Evolutionary conservation across 2,888 invertebrate genomes (phyloP).

Genomic region (Ctena decussata): DNA sequence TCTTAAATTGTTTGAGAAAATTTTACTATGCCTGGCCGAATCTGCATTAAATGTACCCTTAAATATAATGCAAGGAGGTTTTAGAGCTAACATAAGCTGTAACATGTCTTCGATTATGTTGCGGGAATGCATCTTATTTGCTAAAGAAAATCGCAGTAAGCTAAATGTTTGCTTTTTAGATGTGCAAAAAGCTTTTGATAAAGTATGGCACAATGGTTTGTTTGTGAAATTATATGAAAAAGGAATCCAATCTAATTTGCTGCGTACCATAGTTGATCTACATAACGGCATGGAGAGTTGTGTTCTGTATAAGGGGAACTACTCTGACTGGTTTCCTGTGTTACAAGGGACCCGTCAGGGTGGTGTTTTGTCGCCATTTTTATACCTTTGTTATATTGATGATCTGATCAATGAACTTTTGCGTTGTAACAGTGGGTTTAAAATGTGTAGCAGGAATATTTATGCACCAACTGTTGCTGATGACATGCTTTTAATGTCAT

Average conservation of each 20-base stretch:
- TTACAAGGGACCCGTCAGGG: not conserved
- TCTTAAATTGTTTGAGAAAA: too few relatives aligned
- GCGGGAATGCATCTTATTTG: constrained; percentile 23
- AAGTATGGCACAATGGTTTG: constrained; percentile 38
- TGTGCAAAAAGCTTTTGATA: constrained; percentile 28
- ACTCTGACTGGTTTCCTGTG: not conserved
- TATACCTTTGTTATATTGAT: not conserved
- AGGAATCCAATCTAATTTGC: not conserved
- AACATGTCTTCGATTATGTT: too few relatives aligned
- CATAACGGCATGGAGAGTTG: not conserved
- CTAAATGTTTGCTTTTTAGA: constrained; percentile 36
- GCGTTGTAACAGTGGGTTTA: not conserved
- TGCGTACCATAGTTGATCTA: not conserved
- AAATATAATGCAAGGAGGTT: too few relatives aligned
- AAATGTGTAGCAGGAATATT: not conserved
- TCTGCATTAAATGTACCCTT: too few relatives aligned
- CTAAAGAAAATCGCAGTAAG: constrained; percentile 22
- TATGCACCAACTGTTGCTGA: constrained; percentile 26
- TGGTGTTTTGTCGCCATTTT: not conserved
- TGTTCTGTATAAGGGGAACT: not conserved
- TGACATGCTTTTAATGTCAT: constrained; percentile 25
- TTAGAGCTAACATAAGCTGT: too few relatives aligned
- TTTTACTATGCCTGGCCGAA: too few relatives aligned
- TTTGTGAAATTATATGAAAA: constrained; percentile 15
- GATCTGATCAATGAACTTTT: not conserved